Base-by-base conservation (phyloP, 37 sponge, comb jelly and placozoan genomes). In the Hexactinellida sp. region DNA sequence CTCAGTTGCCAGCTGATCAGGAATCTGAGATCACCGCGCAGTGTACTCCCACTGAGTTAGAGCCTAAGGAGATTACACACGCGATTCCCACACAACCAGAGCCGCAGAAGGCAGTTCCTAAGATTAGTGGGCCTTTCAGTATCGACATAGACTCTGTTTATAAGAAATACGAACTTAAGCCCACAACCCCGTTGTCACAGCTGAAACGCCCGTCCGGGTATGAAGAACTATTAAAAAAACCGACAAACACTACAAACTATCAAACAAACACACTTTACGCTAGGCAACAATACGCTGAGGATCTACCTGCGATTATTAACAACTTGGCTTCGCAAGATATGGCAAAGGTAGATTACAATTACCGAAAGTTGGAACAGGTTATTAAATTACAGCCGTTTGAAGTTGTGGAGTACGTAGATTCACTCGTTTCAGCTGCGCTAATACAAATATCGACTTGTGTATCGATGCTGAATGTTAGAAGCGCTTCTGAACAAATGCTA, bases 311-410 rank as follows among this genome's bases (percentile, higher is more conserved):
- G 5, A 63, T 63, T n/a, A 63, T 63, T 28, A 63, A 63, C 30
- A 32, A 63, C 34, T 23, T 63, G 3, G 76, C 76, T 32, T 63
- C 76, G 5, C 21, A 10, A 7, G 76, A 63, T 28, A 7, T 63
- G 13, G 21, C 32, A 5, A 63, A 63, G 13, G 76, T 63, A 63
- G 76, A 63, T 63, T 7, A 63, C 3, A 63, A 63, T 63, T 21
- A 63, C 76, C 76, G 76, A 3, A 63, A 63, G 34, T n/a, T 63
- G 3, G 76, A 63, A 23, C 76, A 63, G 76, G 13, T 63, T 63
- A 63, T 63, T 7, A 63, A 63, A n/a, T 23, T 63, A 63, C 76
- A 63, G 13, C 76, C 76, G 76, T 63, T 63, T 63, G 5, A 63
- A 63, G 28, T 63, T n/a, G 76, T 63, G 21, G 76, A 63, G 5